Percentiles rank a stretch among this genome's conserved stretches.
Conservation (phyloP, 2,888 invertebrate genomes). For the Parapristionchus giblindavisi region DNA sequence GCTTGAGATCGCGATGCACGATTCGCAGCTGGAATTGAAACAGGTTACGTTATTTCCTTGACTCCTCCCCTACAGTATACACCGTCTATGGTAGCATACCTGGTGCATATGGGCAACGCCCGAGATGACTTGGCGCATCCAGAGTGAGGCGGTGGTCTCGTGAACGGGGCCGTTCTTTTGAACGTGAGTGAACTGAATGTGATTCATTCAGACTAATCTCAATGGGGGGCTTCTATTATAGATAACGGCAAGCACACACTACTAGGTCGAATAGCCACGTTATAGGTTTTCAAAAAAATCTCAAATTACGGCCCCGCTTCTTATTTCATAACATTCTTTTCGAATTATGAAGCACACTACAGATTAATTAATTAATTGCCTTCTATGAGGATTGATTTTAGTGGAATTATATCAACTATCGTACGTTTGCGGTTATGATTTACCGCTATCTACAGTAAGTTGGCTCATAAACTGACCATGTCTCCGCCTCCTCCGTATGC, state of each 20-base stretch:
- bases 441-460: too few relatives aligned
- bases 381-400: too few relatives aligned
- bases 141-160: conserved; percentile 69
- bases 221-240: too few relatives aligned
- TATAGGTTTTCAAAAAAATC: too few relatives aligned
- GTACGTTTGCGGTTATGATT: too few relatives aligned
- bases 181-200: conserved; percentile 69
- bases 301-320: background rate
- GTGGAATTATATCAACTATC: too few relatives aligned
- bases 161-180: conserved; percentile 71
- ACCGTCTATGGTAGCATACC: conserved; percentile 16
- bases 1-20: conserved; percentile 73
- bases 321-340: background rate
- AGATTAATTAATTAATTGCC: conserved; percentile 7
- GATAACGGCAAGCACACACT: too few relatives aligned
- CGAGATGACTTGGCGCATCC: conserved; percentile 69
- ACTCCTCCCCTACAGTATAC: background rate
- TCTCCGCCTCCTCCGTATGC: conserved; percentile 72
- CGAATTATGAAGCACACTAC: too few relatives aligned
- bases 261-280: too few relatives aligned
- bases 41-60: background rate
- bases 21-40: conserved; percentile 63
- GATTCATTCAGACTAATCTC: too few relatives aligned
- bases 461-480: conserved; percentile 57
- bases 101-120: conserved; percentile 36